These are phyloP conservation scores for Oxystoma pomonae DNA, from an alignment of 2,888 invertebrate genomes.

Conservation along the genomic window DNA sequence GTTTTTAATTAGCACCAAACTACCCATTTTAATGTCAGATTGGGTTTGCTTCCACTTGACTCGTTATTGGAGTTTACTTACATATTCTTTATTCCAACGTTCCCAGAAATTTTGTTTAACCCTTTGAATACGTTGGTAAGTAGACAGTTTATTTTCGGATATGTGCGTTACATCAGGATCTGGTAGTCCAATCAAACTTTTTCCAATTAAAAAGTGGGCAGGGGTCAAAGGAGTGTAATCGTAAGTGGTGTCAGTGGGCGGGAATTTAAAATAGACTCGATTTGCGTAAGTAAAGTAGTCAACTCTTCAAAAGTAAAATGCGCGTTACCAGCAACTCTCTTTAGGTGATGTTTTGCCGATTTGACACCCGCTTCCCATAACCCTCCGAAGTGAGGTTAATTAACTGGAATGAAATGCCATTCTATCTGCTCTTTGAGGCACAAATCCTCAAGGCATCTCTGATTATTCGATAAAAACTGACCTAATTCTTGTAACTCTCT, in stretches of 20 bases:
- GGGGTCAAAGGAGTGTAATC: not conserved
- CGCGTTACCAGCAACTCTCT: not conserved
- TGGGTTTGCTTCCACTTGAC: slow-evolving; percentile 5
- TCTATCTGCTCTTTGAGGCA: not conserved
- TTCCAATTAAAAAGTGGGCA: not conserved
- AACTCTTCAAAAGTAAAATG: not conserved
- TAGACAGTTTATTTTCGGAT: not conserved
- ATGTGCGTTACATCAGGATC: slow-evolving; percentile 1
- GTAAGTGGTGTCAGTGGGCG: slow-evolving; percentile 1
- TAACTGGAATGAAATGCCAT: not conserved
- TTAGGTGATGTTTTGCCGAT: not conserved
- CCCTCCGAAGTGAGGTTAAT: not conserved
- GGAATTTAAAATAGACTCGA: not conserved
- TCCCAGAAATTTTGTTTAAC: slow-evolving; percentile 9
- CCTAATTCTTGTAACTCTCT: not conserved
- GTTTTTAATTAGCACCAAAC: slow-evolving; percentile 9
- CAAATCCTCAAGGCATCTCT: not conserved
- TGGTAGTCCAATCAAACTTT: not conserved
- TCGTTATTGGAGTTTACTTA: slow-evolving; percentile 5
- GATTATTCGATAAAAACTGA: not conserved
- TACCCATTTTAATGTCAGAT: not conserved
- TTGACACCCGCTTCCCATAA: not conserved
- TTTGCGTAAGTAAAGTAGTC: not conserved
- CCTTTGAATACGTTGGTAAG: not conserved
- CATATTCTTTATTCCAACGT: slow-evolving; percentile 8